Evolutionary conservation across 2,888 invertebrate genomes (phyloP), one percentile per base, ranked within the genome.

Genomic region (Drosophila emarginata): DNA sequence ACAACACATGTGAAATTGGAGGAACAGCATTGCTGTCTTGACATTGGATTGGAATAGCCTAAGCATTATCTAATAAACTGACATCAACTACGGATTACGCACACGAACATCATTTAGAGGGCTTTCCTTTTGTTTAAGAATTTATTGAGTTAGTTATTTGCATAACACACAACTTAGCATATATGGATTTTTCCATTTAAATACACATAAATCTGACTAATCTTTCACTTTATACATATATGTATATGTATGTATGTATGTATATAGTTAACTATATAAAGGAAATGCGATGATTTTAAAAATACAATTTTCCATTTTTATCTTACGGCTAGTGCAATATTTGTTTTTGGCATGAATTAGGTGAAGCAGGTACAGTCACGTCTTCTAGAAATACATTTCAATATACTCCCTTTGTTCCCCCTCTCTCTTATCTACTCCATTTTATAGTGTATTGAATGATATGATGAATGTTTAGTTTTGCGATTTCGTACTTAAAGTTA

Each of bases 381-480:
- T 45, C 45, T 18, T 11, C 40, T 23, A 2, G 15, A 37, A n/a
- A n/a, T n/a, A n/a, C 37, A 58, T 60, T n/a, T 28, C 50, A 67
- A 78, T 57, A 67, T 12, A 61, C 40, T 40, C 60, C 15, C 39
- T 21, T n/a, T 7, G 32, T 32, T 32, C 9, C 11, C 32, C 32
- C 14, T 52, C 7, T 39, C n/a, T 12, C 21, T 45, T 45, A 57
- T 9, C 28, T 45, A 32, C 12, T 11, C 23, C 12, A 56, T 11
- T 60, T 18, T n/a, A 45, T 26, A 57, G 52, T 58, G 40, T 60
- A 37, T 60, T 61, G 61, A 69, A 76, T 79, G 82, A 82, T 87
- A 87, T 82, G 77, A 77, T 67, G 67, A 65, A 70, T 54, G 32
- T 26, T 32, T 61, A 61, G 53, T 68, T 76, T 39, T 53, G 28